Evolutionary conservation across 2,797 vertebrate species (phyloP).

Genomic region (Trachops cirrhosus): DNA sequence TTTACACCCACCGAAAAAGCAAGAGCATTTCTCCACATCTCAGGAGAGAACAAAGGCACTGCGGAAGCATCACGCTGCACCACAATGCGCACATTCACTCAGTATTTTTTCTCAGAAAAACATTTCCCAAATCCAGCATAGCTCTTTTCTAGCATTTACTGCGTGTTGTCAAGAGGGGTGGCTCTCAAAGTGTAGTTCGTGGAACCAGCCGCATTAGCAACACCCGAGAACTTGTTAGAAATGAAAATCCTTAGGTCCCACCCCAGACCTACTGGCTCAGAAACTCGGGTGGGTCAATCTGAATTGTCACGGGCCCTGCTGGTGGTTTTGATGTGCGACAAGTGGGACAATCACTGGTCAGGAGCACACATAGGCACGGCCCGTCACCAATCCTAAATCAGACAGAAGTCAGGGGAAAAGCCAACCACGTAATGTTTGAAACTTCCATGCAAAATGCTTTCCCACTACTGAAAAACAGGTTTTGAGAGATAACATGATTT

Average conservation of each 20-base stretch:
- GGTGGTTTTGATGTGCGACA: neutral
- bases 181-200: neutral
- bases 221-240: neutral
- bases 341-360: neutral
- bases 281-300: neutral
- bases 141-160: neutral
- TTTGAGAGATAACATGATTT: neutral
- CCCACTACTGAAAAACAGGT: neutral
- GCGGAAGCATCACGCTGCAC: accelerated
- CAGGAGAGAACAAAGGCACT: neutral
- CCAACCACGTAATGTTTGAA: neutral
- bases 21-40: neutral
- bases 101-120: neutral
- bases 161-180: neutral
- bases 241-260: neutral
- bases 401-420: neutral
- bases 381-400: neutral
- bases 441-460: neutral
- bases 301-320: neutral
- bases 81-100: neutral
- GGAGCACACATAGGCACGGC: neutral
- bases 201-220: too few relatives aligned
- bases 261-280: neutral
- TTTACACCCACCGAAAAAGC: neutral
- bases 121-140: neutral